A percentile compares a stretch with the other conserved stretches of the same genome.
Conservation (phyloP, 1,140 invertebrate species). For the Cotesia vestalis region DNA sequence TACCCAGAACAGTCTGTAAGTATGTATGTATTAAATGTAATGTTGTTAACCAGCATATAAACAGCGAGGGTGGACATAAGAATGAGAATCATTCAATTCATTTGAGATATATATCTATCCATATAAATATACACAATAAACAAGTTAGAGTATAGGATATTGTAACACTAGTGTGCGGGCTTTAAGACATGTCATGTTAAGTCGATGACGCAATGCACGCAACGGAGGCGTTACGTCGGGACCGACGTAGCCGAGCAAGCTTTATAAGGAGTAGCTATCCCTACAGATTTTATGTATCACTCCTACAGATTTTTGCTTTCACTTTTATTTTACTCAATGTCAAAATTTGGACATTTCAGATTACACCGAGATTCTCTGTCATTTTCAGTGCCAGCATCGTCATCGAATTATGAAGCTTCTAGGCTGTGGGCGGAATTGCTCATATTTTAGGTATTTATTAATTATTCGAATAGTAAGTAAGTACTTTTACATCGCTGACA, state of each 20-base stretch:
- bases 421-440: no score
- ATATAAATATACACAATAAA: background rate
- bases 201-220: slow-evolving; percentile 51
- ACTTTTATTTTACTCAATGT: slow-evolving; percentile 9
- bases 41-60: slow-evolving; percentile 4
- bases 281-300: slow-evolving; percentile 2
- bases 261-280: slow-evolving; percentile 57
- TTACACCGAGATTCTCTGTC: background rate
- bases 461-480: no score
- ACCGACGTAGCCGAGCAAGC: slow-evolving; percentile 41
- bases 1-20: background rate
- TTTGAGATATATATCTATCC: background rate
- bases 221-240: slow-evolving; percentile 50
- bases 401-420: no score
- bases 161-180: slow-evolving; percentile 29
- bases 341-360: background rate
- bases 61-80: no score
- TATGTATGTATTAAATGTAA: background rate
- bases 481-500: no score
- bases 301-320: slow-evolving; percentile 37
- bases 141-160: slow-evolving; percentile 11
- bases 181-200: slow-evolving; percentile 38
- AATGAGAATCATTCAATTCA: slow-evolving; percentile 1
- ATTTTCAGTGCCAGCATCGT: background rate
- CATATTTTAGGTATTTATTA: no score